Evolutionary conservation across 1,140 invertebrate species (phyloP), one percentile per base, ranked within the genome.

Genomic region (Sesamia nonagrioides): DNA sequence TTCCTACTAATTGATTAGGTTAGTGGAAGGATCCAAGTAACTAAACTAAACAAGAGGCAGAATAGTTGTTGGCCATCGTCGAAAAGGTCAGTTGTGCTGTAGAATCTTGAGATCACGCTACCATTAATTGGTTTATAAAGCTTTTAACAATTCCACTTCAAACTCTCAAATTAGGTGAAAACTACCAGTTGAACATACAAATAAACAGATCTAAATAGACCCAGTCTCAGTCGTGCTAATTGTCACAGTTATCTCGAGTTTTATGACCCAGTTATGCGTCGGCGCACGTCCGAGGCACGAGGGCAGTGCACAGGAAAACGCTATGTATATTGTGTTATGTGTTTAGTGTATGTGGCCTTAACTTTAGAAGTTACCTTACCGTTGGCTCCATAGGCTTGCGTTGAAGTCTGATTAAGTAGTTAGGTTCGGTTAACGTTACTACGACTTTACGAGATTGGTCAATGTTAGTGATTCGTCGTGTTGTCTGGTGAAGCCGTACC

Each of bases 231-330:
- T 17, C 37, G 61, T 42, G 37, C 37, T 66, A 66, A 66, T 66
- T 42, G 61, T 17, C 9, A 35, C 61, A 42, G 61, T 66, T 66
- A 66, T 66, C 61, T 66, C 61, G 37, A 66, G 61, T 66, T 66
- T 66, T 40, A 37, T 66, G 61, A 66, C 61, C 61, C 37, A 66
- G 8, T 21, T 66, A 9, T 42, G 61, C 37, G 61, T 11, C 9
- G 11, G 56, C 56, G 56, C 61, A 66, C 61, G 61, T 63, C 33
- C 60, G 60, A 42, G 18, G 4, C 27, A 5, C 61, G 61, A 66
- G 61, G 61, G 61, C 61, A 66, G 18, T 66, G 61, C 61, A 37
- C 61, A 66, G 61, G 61, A 66, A 66, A 66, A 66, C 61, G 60
- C 35, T 35, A 35, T 63, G 60, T 63, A 63, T 63, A 42, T 0